phyloP scores from a whole-genome alignment of 2,797 vertebrate genomes.

The Galago senegalensis region DNA sequence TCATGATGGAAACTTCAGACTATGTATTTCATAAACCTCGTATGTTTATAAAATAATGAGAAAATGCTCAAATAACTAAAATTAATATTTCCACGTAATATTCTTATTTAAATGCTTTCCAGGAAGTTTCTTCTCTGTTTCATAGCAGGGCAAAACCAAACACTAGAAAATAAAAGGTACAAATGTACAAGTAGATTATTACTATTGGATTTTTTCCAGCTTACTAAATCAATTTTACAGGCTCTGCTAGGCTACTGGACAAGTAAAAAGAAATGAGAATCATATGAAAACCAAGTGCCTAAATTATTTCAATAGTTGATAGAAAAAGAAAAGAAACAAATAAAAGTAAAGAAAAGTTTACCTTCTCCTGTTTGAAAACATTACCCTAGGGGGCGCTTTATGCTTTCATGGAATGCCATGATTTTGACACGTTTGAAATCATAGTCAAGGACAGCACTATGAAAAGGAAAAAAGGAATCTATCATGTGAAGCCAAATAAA shows the following conservation, averaged over 20 bases:
- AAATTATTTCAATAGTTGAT: not conserved
- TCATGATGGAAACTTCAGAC: not conserved
- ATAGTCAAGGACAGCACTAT: not conserved
- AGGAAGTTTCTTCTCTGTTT: not conserved
- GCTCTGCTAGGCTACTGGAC: not conserved
- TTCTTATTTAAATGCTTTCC: not conserved
- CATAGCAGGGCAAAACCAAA: not conserved
- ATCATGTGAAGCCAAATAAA: not conserved
- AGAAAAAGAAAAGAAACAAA: constrained; percentile 4
- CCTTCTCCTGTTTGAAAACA: not conserved
- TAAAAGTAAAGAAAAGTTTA: not conserved
- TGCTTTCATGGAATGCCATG: not conserved
- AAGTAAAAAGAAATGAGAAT: not conserved
- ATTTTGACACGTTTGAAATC: constrained; percentile 31
- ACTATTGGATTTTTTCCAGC: not conserved
- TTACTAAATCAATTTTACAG: not conserved
- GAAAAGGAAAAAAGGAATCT: not conserved
- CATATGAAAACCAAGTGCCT: not conserved
- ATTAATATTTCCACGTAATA: not conserved
- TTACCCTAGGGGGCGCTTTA: not conserved
- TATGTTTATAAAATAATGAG: constrained; percentile 6
- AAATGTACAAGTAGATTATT: constrained; percentile 10
- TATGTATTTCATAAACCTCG: not conserved
- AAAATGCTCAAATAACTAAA: not conserved
- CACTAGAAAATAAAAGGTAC: not conserved